phyloP scores from a whole-genome alignment of 2,797 vertebrate genomes.

The Mormyrus proboscirostris region DNA sequence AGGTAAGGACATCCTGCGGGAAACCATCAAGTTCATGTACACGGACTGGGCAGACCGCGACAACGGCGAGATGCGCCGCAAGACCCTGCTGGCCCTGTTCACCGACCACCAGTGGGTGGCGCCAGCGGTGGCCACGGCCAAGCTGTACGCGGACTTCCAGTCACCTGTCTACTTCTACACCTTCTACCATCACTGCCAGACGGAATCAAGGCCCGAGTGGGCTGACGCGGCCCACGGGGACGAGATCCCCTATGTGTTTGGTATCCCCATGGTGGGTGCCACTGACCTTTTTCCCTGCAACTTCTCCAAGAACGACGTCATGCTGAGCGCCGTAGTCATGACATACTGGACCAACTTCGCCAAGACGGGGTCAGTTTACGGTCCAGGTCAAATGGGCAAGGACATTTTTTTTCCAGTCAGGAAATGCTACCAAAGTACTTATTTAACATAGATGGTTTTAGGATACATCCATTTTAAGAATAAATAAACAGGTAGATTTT shows the following conservation, averaged over 20 bases:
- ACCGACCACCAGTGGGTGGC: constrained; percentile 97
- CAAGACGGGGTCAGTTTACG: constrained; percentile 75
- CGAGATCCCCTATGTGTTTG: constrained; percentile 91
- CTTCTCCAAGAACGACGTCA: constrained; percentile 95
- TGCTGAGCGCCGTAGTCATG: constrained; percentile 95
- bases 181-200: constrained; percentile 98
- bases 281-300: constrained; percentile 94
- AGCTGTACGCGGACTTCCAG: constrained; percentile 90
- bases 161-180: constrained; percentile 94
- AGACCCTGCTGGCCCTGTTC: constrained; percentile 87
- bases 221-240: constrained; percentile 89
- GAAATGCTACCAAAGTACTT: background rate
- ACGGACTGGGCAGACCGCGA: constrained; percentile 95
- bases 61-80: constrained; percentile 88
- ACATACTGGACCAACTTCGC: constrained; percentile 98
- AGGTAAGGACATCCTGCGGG: constrained; percentile 85
- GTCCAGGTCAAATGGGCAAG: constrained; percentile 3
- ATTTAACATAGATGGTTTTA: background rate
- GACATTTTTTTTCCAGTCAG: background rate
- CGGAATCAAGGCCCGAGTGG: constrained; percentile 86
- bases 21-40: constrained; percentile 99
- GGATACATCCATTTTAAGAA: background rate
- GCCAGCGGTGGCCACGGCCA: constrained; percentile 88
- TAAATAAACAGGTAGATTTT: background rate
- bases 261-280: constrained; percentile 91